phyloP scores from a whole-genome alignment of 2,113 vertebrate species.

The Gobio gobio region DNA sequence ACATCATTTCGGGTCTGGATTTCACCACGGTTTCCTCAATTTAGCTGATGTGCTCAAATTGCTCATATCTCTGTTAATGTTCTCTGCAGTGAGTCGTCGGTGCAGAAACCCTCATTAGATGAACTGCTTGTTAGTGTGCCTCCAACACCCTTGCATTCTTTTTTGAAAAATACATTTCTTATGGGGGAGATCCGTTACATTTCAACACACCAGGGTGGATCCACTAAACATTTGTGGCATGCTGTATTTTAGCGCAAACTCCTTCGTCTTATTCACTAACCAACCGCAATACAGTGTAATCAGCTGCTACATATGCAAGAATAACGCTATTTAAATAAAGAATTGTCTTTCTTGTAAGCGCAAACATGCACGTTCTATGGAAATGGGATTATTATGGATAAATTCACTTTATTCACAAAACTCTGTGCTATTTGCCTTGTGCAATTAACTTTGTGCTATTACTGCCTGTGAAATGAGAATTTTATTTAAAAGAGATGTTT shows the following conservation, averaged over 20 bases:
- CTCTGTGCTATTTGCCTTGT: neutral
- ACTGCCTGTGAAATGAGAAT: neutral
- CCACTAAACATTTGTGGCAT: neutral
- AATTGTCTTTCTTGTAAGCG: neutral
- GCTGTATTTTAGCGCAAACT: neutral
- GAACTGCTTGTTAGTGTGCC: conserved; percentile 40
- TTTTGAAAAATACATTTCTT: conserved; percentile 13
- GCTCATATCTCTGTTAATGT: conserved; percentile 48
- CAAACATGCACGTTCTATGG: neutral
- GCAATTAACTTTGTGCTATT: neutral
- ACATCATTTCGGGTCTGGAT: conserved; percentile 53
- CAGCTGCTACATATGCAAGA: neutral
- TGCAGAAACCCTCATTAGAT: conserved; percentile 49
- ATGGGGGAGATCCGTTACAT: conserved; percentile 1
- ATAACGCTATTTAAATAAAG: neutral
- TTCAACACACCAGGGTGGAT: neutral
- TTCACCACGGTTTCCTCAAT: conserved; percentile 38
- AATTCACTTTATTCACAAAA: neutral
- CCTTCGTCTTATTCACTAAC: neutral
- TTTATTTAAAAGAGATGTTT: neutral
- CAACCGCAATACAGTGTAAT: neutral
- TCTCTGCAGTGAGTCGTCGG: conserved; percentile 35
- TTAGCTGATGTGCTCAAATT: conserved; percentile 42
- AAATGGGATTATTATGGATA: neutral
- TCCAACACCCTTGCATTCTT: conserved; percentile 7